phyloP scores from a whole-genome alignment of 2,797 vertebrate genomes.

The Hafferia zeledoni region DNA sequence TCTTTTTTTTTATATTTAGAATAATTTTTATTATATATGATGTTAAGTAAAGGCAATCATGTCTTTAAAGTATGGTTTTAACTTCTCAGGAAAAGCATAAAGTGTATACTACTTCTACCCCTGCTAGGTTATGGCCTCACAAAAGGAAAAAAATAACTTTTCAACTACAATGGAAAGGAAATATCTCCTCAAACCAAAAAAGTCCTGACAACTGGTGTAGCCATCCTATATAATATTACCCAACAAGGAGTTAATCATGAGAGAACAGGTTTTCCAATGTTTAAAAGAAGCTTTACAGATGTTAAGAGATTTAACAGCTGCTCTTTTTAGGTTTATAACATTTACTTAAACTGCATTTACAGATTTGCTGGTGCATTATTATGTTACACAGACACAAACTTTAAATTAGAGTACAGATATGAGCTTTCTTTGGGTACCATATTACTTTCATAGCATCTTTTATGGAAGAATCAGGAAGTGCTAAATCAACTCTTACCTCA shows the following conservation, averaged over 20 bases:
- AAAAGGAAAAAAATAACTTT: constrained; percentile 12
- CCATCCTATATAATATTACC: background rate
- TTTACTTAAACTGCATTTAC: constrained; percentile 57
- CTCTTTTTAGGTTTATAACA: constrained; percentile 60
- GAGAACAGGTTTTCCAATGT: constrained; percentile 45
- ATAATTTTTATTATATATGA: constrained; percentile 35
- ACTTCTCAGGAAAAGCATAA: constrained; percentile 21
- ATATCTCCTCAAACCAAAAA: background rate
- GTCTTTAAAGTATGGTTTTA: constrained; percentile 28
- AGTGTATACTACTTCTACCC: background rate
- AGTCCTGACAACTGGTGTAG: background rate
- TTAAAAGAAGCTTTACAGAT: constrained; percentile 69
- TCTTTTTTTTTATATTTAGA: background rate
- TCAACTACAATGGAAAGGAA: background rate
- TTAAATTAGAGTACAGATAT: constrained; percentile 16
- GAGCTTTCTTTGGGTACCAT: constrained; percentile 25
- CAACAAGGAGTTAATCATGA: constrained; percentile 26
- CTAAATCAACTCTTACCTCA: background rate
- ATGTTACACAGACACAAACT: background rate
- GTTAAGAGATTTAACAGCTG: constrained; percentile 67
- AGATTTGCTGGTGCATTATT: constrained; percentile 33
- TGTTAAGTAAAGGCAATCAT: constrained; percentile 50
- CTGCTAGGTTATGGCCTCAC: background rate
- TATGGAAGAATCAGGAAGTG: background rate
- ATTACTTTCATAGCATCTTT: background rate